These are phyloP conservation scores for Lypha dubia DNA, from an alignment of 2,888 invertebrate species.

Conservation along the genomic window DNA sequence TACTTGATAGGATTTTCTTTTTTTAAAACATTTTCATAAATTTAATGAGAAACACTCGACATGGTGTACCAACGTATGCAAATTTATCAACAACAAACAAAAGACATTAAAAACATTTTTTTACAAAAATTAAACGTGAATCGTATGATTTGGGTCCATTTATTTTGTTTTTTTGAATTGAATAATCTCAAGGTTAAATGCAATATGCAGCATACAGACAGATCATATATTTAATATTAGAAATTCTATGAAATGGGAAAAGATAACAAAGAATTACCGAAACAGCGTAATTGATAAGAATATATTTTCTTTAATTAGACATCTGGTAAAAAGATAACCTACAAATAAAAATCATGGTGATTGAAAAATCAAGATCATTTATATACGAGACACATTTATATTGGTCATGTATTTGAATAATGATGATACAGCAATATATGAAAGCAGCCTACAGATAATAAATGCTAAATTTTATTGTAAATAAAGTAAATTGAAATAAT, in stretches of 20 bases:
- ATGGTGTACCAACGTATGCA: not conserved
- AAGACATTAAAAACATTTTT: not conserved
- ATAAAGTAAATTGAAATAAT: too few relatives aligned
- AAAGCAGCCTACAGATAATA: too few relatives aligned
- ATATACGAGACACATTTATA: too few relatives aligned
- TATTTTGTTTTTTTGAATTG: not conserved
- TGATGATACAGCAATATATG: too few relatives aligned
- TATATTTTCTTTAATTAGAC: not conserved
- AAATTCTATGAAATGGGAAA: not conserved
- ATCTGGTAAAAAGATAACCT: not conserved
- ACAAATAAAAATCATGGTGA: not conserved
- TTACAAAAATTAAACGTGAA: not conserved
- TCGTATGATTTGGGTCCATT: constrained; percentile 1
- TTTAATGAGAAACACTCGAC: constrained; percentile 26
- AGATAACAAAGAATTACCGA: not conserved
- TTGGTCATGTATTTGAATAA: too few relatives aligned
- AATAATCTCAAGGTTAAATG: constrained; percentile 6
- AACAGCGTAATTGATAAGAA: constrained; percentile 1
- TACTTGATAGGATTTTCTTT: too few relatives aligned
- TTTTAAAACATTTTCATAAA: constrained; percentile 3
- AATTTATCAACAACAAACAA: not conserved
- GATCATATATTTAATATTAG: not conserved
- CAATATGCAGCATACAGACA: not conserved
- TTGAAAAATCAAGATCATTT: too few relatives aligned
- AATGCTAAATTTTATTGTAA: too few relatives aligned